A percentile compares a stretch with the other conserved stretches of the same genome.
Evolutionary conservation across 1,140 invertebrate genomes (phyloP).

Genomic region (Drosophila kohkoa): DNA sequence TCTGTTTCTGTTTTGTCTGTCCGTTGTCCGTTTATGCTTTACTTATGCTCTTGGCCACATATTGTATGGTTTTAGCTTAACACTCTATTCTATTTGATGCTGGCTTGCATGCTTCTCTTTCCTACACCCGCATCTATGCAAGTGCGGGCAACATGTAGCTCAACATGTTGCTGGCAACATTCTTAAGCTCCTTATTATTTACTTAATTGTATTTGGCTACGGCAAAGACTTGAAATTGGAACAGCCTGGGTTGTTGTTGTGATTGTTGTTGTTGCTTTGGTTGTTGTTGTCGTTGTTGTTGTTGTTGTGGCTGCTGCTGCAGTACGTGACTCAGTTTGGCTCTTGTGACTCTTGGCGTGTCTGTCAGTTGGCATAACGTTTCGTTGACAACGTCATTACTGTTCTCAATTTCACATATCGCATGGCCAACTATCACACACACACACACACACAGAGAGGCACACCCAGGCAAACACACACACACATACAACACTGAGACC

Average conservation of each 20-base stretch:
- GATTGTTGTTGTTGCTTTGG: slow-evolving; percentile 2
- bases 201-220: slow-evolving; percentile 11
- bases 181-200: slow-evolving; percentile 6
- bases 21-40: slow-evolving; percentile 25
- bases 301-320: slow-evolving; percentile 13
- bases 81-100: slow-evolving; percentile 34
- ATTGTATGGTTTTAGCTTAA: slow-evolving; percentile 48
- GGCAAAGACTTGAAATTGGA: slow-evolving; percentile 12
- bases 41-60: slow-evolving; percentile 56
- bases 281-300: slow-evolving; percentile 8
- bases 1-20: slow-evolving; percentile 14
- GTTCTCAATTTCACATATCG: slow-evolving; percentile 82
- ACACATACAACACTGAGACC: neutral
- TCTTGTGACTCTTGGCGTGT: slow-evolving; percentile 27
- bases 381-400: slow-evolving; percentile 82
- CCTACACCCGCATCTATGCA: slow-evolving; percentile 15
- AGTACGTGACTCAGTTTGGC: slow-evolving; percentile 38
- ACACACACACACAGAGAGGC: slow-evolving; percentile 29
- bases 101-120: neutral
- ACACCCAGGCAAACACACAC: slow-evolving; percentile 20
- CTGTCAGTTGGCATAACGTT: slow-evolving; percentile 60
- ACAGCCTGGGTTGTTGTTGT: slow-evolving; percentile 11
- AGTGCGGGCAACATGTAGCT: slow-evolving; percentile 16
- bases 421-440: slow-evolving; percentile 66
- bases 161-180: slow-evolving; percentile 28